Evolutionary conservation across 2,888 invertebrate species (phyloP), one percentile per base, ranked within the genome.

Genomic region (Eilema caniola): DNA sequence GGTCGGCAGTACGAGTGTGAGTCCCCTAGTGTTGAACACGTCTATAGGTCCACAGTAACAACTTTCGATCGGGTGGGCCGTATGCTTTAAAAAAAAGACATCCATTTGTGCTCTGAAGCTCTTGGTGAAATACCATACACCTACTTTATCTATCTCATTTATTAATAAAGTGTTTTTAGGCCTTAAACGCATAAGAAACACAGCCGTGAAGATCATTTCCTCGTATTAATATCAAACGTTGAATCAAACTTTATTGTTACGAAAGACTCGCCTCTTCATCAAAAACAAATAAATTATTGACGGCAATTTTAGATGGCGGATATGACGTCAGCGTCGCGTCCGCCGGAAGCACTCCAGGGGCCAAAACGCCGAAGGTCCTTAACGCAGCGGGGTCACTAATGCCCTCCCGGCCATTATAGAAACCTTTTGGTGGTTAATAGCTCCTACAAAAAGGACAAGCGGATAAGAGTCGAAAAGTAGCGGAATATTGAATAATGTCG

Each of bases 321-420:
- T 87, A 86, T 86, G 87, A 89, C 86, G 86, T 88, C 87, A 87
- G 66, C 71, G 77, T 75, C 80, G 72, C 82, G 74, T 83, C 82
- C 82, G 72, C 78, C 87, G 87, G 88, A 90, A 89, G 84, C 87
- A 86, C 88, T 86, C 85, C 83, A 83, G 88, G 88, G 86, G 83
- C 84, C 83, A 76, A 85, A 88, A 85, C 87, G 85, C 74, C 83
- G 80, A 82, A 86, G 87, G 87, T 86, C 89, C 89, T 89, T 90
- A 91, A 87, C 86, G 79, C 88, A 84, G 85, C 82, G 86, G 90
- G 92, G 86, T 89, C 91, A 87, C 92, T 92, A 93, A 93, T 91
- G 90, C 88, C 83, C 86, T 85, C 79, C 80, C 86, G 87, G 82
- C 87, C 89, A 90, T 93, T 92, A 93, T 85, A 88, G 85, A 88